Evolutionary conservation across 2,113 vertebrate genomes (phyloP).

Genomic region (Jacana jacana): DNA sequence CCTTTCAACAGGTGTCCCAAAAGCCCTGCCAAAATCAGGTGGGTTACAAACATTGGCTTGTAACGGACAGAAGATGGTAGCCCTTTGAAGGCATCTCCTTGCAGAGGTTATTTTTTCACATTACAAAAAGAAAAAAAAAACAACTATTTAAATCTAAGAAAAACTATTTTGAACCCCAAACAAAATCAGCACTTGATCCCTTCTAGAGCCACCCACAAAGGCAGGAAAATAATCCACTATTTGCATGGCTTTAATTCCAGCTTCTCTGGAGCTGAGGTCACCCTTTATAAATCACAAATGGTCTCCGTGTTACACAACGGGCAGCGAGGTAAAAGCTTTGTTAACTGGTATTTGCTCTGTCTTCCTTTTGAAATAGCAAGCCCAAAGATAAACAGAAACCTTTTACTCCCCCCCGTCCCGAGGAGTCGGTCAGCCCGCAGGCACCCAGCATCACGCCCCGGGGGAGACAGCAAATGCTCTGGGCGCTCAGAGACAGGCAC

Average conservation of each 20-base stretch:
- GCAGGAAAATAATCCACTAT: background rate
- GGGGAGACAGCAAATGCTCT: background rate
- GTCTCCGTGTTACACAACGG: background rate
- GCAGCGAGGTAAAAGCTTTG: slow-evolving; percentile 12
- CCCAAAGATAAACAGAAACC: background rate
- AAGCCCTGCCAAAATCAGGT: background rate
- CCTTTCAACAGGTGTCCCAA: background rate
- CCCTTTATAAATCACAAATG: background rate
- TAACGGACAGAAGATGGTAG: background rate
- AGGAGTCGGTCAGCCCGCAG: background rate
- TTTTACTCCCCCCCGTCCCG: background rate
- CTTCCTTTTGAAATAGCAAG: background rate
- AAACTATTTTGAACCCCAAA: background rate
- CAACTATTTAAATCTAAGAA: background rate
- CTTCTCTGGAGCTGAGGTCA: background rate
- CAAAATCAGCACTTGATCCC: background rate
- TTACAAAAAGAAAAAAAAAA: background rate
- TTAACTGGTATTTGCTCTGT: background rate
- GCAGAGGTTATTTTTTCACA: background rate
- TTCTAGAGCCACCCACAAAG: background rate
- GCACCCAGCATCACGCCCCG: accelerated
- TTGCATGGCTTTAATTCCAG: background rate
- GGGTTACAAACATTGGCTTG: background rate
- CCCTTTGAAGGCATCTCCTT: background rate
- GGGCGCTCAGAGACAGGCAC: background rate